A percentile compares a stretch with the other conserved stretches of the same genome.
Conservation (phyloP, 2,797 vertebrate genomes). For the Orestias chungarensis region DNA sequence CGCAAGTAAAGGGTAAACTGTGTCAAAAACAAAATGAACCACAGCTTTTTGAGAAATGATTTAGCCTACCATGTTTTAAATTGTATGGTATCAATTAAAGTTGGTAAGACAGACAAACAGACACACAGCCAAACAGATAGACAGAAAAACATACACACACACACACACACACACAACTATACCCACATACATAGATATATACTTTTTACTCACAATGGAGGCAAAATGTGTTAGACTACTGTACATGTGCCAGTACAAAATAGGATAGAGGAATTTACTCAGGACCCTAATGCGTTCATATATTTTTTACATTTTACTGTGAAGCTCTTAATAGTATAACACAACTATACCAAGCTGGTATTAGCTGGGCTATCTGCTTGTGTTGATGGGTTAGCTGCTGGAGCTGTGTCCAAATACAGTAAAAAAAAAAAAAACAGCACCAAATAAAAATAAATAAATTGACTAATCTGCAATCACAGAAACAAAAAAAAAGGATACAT, state of each 20-base stretch:
- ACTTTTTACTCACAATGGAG: too few species aligned
- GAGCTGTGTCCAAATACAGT: slow-evolving; percentile 27
- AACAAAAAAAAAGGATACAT: slow-evolving; percentile 48
- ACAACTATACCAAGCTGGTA: background rate
- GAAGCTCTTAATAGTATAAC: background rate
- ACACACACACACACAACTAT: too few species aligned
- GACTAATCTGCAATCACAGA: slow-evolving; percentile 61
- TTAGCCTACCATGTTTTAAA: background rate
- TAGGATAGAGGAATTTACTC: background rate
- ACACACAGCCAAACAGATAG: too few species aligned
- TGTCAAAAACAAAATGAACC: background rate
- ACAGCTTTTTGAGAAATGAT: background rate
- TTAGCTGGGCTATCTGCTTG: background rate
- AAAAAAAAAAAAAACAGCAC: slow-evolving; percentile 49
- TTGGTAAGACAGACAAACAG: too few species aligned
- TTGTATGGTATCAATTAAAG: too few species aligned
- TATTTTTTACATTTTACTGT: background rate
- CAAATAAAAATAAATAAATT: slow-evolving; percentile 52
- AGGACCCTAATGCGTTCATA: background rate
- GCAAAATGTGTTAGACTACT: too few species aligned
- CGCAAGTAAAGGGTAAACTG: background rate
- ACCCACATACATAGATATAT: too few species aligned
- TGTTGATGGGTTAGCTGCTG: background rate
- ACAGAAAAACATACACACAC: too few species aligned
- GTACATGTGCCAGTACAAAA: too few species aligned